phyloP scores from a whole-genome alignment of 1,140 invertebrate genomes.

The Euwallacea similis region DNA sequence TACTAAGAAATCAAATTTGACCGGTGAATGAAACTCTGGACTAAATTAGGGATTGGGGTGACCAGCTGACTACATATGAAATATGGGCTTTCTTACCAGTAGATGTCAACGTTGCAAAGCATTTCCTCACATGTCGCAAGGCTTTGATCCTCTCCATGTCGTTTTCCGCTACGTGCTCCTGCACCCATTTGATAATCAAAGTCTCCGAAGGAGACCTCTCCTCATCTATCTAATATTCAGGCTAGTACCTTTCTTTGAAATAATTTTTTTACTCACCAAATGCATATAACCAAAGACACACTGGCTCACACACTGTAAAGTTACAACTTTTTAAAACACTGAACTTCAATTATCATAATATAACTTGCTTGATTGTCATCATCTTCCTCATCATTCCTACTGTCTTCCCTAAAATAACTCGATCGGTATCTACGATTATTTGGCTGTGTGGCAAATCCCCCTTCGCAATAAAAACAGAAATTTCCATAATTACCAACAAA shows the following conservation, averaged over 20 bases:
- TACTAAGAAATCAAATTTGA: background rate
- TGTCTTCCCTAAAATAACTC: slow-evolving; percentile 30
- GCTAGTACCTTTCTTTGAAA: background rate
- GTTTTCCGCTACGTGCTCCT: slow-evolving; percentile 42
- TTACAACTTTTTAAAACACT: slow-evolving; percentile 2
- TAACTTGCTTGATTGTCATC: slow-evolving; percentile 30
- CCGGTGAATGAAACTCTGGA: too few relatives aligned
- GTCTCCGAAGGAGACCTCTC: slow-evolving; percentile 47
- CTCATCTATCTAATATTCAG: slow-evolving; percentile 43
- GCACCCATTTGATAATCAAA: slow-evolving; percentile 47
- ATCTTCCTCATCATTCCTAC: slow-evolving; percentile 21
- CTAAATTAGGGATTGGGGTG: too few relatives aligned
- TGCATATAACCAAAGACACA: slow-evolving; percentile 47
- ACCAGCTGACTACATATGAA: background rate
- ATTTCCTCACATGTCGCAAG: slow-evolving; percentile 44
- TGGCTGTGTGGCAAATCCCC: background rate
- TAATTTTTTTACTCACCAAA: slow-evolving; percentile 41
- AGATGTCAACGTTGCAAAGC: slow-evolving; percentile 45
- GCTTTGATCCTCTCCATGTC: slow-evolving; percentile 46
- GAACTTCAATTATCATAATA: background rate
- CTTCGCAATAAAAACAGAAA: background rate
- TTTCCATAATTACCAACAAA: background rate
- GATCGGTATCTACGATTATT: background rate
- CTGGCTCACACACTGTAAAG: slow-evolving; percentile 46
- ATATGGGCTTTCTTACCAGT: slow-evolving; percentile 38